Conservation (phyloP, 2,888 invertebrate species). For the Zhengitettix transpicula region DNA sequence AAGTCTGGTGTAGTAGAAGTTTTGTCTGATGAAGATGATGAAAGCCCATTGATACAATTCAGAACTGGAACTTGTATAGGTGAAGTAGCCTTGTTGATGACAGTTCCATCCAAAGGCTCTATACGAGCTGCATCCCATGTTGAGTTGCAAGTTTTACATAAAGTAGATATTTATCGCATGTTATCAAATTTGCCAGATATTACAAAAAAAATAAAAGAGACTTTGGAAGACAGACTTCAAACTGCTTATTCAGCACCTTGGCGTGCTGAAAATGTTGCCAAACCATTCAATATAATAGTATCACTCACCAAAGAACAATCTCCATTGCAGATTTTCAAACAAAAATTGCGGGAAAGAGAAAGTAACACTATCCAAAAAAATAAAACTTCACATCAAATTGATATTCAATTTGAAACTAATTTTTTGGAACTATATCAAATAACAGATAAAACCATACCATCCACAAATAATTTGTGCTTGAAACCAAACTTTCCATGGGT, state of each 20-base stretch:
- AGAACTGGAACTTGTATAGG: constrained; percentile 31
- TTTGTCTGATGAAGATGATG: constrained; percentile 35
- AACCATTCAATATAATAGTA: not conserved
- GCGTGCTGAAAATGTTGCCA: not conserved
- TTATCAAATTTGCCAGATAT: not conserved
- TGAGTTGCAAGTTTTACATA: constrained; percentile 22
- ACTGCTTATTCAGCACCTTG: not conserved
- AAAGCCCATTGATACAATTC: constrained; percentile 35
- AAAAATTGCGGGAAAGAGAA: not conserved
- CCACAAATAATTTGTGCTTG: no score
- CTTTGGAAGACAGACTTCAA: not conserved
- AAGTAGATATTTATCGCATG: not conserved
- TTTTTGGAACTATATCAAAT: not conserved
- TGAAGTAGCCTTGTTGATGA: constrained; percentile 33
- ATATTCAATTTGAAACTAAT: not conserved
- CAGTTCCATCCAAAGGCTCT: constrained; percentile 33
- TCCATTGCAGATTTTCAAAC: not conserved
- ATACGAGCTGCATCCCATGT: constrained; percentile 36
- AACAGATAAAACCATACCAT: not conserved
- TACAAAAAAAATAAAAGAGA: not conserved
- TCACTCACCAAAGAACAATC: not conserved
- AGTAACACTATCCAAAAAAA: no score
- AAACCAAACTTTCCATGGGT: not conserved
- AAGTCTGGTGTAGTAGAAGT: constrained; percentile 33
- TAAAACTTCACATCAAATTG: no score